A percentile compares a stretch with the other conserved stretches of the same genome.
phyloP scores from a whole-genome alignment of 1,140 invertebrate genomes.

The Laupala kohalensis region DNA sequence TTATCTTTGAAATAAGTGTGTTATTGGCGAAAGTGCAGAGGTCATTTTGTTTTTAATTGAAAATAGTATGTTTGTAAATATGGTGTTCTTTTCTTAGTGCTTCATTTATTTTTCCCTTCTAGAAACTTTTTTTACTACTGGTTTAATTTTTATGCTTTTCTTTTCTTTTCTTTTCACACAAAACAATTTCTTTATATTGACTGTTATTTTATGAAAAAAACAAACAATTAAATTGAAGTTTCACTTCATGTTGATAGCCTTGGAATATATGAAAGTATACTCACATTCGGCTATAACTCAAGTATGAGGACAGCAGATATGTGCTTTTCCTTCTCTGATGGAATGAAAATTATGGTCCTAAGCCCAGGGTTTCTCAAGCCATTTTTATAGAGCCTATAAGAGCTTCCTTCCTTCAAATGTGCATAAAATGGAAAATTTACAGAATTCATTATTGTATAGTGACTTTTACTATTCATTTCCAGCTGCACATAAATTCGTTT shows the following conservation, averaged over 20 bases:
- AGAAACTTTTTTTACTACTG: neutral
- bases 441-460: no score
- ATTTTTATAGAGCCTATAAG: no score
- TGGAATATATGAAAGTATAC: neutral
- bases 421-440: no score
- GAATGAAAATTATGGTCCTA: neutral
- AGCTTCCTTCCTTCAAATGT: no score
- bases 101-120: neutral
- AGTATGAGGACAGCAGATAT: neutral
- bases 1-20: slow-evolving; percentile 3
- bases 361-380: neutral
- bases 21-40: slow-evolving; percentile 5
- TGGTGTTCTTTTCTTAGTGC: neutral
- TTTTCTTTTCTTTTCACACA: no score
- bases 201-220: no score
- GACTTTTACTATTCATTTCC: no score
- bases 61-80: slow-evolving; percentile 3
- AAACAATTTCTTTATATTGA: no score
- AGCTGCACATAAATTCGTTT: no score
- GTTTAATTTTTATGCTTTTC: neutral
- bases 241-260: neutral
- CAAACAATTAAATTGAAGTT: no score
- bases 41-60: slow-evolving; percentile 2
- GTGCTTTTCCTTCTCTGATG: neutral
- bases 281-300: neutral